A percentile compares a stretch with the other conserved stretches of the same genome.
Conservation (phyloP, 2,888 invertebrate species). For the Busseola fusca region DNA sequence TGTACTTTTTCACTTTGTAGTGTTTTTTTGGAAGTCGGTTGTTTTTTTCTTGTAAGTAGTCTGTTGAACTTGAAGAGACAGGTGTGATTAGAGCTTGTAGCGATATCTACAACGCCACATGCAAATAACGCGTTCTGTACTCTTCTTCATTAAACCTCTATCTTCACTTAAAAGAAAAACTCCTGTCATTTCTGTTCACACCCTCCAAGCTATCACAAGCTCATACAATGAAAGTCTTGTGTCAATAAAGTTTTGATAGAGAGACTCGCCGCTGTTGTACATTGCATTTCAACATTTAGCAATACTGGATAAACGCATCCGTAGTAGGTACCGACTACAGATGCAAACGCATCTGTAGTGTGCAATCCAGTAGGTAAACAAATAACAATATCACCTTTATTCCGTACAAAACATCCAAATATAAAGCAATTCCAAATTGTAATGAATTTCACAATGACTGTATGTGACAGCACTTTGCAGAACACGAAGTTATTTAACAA, state of each 20-base stretch:
- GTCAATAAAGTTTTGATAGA: not conserved
- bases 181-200: too few species aligned
- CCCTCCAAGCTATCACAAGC: too few species aligned
- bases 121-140: too few species aligned
- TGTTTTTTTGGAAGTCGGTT: too few species aligned
- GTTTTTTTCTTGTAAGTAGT: not conserved
- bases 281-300: not conserved
- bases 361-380: too few species aligned
- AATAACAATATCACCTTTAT: too few species aligned
- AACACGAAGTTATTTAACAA: constrained; percentile 31
- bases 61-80: not conserved
- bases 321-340: not conserved
- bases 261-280: not conserved
- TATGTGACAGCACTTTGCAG: constrained; percentile 20
- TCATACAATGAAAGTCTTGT: not conserved
- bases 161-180: too few species aligned
- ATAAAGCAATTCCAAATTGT: not conserved
- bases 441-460: constrained; percentile 10
- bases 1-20: too few species aligned
- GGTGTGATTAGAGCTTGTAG: not conserved
- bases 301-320: not conserved
- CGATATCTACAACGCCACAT: too few species aligned
- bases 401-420: not conserved
- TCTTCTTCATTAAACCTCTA: too few species aligned
- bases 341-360: too few species aligned